These are phyloP conservation scores for Chamaetylas fuelleborni DNA, from an alignment of 2,113 vertebrate species.

Conservation along the genomic window DNA sequence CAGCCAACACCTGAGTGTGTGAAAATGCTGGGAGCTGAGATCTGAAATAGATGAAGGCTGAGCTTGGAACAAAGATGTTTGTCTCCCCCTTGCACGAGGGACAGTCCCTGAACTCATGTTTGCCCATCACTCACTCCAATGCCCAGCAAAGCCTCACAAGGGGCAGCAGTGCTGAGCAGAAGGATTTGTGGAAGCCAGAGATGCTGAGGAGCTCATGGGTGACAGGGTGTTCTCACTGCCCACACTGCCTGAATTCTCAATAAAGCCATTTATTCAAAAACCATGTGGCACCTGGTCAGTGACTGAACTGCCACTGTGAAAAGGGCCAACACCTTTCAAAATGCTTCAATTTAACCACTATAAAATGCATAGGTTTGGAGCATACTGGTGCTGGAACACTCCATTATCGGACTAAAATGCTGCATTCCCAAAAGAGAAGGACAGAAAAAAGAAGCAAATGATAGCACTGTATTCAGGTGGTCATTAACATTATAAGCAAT, in stretches of 20 bases:
- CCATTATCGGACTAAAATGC: neutral
- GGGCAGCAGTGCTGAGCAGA: neutral
- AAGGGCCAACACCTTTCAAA: neutral
- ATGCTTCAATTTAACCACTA: neutral
- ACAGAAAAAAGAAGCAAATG: neutral
- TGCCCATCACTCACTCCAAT: neutral
- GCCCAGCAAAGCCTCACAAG: neutral
- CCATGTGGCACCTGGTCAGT: neutral
- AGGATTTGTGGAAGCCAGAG: neutral
- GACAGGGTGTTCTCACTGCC: neutral
- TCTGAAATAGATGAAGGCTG: neutral
- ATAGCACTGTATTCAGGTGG: neutral
- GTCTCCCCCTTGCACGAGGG: accelerated
- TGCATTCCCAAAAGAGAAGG: neutral
- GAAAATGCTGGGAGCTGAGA: neutral
- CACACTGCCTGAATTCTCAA: neutral
- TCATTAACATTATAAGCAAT: neutral
- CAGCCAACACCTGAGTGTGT: neutral
- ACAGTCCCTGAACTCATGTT: neutral
- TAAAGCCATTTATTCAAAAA: neutral
- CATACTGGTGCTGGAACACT: neutral
- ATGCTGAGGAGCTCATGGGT: neutral
- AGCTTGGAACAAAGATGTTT: neutral
- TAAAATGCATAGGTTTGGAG: neutral
- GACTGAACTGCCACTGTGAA: neutral